Conservation (phyloP, 1,140 invertebrate genomes). For the Drosophila serrata region DNA sequence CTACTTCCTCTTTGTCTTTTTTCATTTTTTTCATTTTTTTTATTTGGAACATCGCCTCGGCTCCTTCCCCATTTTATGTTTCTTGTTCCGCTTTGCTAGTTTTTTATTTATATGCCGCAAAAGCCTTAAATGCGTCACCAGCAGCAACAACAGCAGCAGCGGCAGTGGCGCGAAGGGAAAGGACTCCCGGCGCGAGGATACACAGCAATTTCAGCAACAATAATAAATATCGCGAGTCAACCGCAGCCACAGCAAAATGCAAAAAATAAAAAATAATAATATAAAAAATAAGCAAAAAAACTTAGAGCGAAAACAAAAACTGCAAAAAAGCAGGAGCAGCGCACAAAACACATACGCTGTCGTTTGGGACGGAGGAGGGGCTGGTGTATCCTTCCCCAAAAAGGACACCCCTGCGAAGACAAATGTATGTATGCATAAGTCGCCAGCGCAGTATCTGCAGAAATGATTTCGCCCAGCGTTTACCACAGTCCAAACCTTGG, state of each 20-base stretch:
- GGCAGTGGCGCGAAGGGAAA: conserved; percentile 12
- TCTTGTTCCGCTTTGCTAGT: conserved; percentile 68
- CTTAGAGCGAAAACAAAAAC: conserved; percentile 29
- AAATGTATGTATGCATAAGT: conserved; percentile 77
- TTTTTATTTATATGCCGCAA: conserved; percentile 80
- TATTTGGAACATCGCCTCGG: conserved; percentile 18
- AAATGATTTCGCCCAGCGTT: conserved; percentile 50
- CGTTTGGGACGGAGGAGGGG: background rate
- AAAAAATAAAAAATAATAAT: conserved; percentile 30
- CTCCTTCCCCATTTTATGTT: conserved; percentile 43
- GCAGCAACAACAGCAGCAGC: conserved; percentile 58
- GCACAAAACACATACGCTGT: conserved; percentile 56
- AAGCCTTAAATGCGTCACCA: conserved; percentile 81
- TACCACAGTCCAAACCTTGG: conserved; percentile 35
- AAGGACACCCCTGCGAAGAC: conserved; percentile 23
- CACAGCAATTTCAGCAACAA: conserved; percentile 83
- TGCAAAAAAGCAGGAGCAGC: conserved; percentile 23
- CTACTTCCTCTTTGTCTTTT: conserved; percentile 15
- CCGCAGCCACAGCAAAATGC: conserved; percentile 72
- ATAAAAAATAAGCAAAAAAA: conserved; percentile 26
- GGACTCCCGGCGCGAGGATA: conserved; percentile 54
- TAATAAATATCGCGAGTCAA: conserved; percentile 82
- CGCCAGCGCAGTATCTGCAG: conserved; percentile 55
- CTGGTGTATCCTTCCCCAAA: background rate
- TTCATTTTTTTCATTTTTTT: conserved; percentile 6